These are phyloP conservation scores for Poecilus cupreus DNA, from an alignment of 2,888 invertebrate species.

Conservation along the genomic window DNA sequence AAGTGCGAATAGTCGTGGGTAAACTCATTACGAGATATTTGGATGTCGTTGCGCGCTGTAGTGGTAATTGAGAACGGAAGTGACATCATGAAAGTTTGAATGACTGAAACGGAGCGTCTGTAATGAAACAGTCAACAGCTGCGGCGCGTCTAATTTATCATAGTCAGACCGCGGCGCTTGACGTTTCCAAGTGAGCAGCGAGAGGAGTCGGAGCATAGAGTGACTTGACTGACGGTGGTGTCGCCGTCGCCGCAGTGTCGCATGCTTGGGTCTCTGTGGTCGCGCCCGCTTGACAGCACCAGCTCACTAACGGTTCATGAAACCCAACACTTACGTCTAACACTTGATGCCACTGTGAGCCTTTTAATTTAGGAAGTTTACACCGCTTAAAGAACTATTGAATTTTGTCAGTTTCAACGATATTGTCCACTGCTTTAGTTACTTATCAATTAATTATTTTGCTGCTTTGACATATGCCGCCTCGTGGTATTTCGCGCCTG, in stretches of 20 bases:
- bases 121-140: constrained; percentile 58
- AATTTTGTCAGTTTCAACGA: too few relatives aligned
- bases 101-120: constrained; percentile 45
- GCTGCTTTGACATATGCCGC: too few relatives aligned
- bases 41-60: constrained; percentile 3
- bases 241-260: constrained; percentile 22
- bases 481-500: too few relatives aligned
- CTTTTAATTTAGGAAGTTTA: too few relatives aligned
- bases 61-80: constrained; percentile 57
- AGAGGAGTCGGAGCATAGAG: not conserved
- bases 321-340: too few relatives aligned
- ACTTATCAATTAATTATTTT: too few relatives aligned
- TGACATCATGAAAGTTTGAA: constrained; percentile 55
- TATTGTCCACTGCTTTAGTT: too few relatives aligned
- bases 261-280: constrained; percentile 30
- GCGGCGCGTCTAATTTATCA: constrained; percentile 56
- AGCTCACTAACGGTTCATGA: too few relatives aligned
- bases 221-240: not conserved
- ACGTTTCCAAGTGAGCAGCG: constrained; percentile 59
- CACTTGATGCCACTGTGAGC: too few relatives aligned
- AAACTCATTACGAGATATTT: constrained; percentile 36
- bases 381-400: too few relatives aligned
- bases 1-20: not conserved
- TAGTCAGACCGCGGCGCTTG: constrained; percentile 58
- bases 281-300: constrained; percentile 1